Conservation (phyloP, 2,888 invertebrate species). For the Selenia dentaria region DNA sequence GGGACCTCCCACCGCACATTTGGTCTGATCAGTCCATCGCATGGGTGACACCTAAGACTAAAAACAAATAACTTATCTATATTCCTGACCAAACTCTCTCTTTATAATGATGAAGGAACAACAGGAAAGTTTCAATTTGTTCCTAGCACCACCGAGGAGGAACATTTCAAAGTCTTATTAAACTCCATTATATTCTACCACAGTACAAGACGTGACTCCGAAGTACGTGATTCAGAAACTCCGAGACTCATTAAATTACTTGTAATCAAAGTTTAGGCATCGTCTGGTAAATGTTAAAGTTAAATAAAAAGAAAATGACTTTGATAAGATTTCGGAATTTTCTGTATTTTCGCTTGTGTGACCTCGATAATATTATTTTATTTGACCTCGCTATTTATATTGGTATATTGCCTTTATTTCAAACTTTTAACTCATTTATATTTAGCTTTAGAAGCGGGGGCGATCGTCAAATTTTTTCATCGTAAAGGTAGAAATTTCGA, state of each 20-base stretch:
- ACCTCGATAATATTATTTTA: not conserved
- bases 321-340: conserved; percentile 7
- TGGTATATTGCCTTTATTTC: no score
- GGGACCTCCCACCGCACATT: no score
- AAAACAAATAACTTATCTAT: no score
- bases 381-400: no score
- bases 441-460: no score
- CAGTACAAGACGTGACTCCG: conserved; percentile 44
- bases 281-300: conserved; percentile 19
- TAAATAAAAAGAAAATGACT: conserved; percentile 22
- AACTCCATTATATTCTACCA: conserved; percentile 26
- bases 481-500: no score
- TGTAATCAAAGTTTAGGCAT: conserved; percentile 41
- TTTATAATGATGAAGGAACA: conserved; percentile 5
- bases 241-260: conserved; percentile 40
- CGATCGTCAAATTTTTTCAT: no score
- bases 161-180: conserved; percentile 10
- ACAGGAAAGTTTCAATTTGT: conserved; percentile 10
- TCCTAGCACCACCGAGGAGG: not conserved
- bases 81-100: not conserved
- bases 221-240: conserved; percentile 50
- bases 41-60: no score
- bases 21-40: no score
- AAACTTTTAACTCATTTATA: no score
- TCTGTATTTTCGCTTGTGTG: not conserved